Base-by-base conservation (phyloP, 2,888 invertebrate genomes). In the Metallyticus violacea region DNA sequence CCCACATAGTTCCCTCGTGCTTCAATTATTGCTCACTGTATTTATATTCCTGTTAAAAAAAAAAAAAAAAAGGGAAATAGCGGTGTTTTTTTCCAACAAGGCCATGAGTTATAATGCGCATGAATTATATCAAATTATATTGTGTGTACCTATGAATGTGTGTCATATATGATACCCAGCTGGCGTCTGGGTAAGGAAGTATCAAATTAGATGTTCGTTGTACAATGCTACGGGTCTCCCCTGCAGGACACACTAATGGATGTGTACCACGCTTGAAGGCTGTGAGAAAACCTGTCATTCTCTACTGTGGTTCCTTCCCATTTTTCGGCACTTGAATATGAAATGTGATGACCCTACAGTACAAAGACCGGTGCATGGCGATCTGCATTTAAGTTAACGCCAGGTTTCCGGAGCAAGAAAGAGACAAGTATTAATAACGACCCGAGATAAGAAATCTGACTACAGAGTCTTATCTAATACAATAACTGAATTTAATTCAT, bases 151-250 rank as follows among this genome's bases (percentile, higher is more conserved):
- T 25, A 26, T 28, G 22, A 26, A 25, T 79, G 40, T 30, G 30
- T 25, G 28, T n/a, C 28, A 83, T 9, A 26, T 62, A 30, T 83
- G 83, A n/a, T 29, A 83, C n/a, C 83, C 83, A 83, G 77, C 83
- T 83, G 83, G 83, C 77, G 82, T 62, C 26, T 15, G 22, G 30
- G 15, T 76, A n/a, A 83, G 83, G 83, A 83, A 83, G 77, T 83
- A 83, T 77, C 83, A 28, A 83, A 83, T 83, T 83, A 83, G 83
- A 77, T 83, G 77, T 25, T 77, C 77, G 29, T 83, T 83, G 28
- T 77, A 83, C 77, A 76, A 26, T 76, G 76, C 40, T 82, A 82
- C 26, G 26, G 26, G 26, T 25, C n/a, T 62, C 81, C 62, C n/a
- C 78, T 81, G 6, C 82, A 82, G 76, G 26, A 25, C 79, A 80